phyloP scores from a whole-genome alignment of 2,888 invertebrate genomes.

The Stenurella melanura region DNA sequence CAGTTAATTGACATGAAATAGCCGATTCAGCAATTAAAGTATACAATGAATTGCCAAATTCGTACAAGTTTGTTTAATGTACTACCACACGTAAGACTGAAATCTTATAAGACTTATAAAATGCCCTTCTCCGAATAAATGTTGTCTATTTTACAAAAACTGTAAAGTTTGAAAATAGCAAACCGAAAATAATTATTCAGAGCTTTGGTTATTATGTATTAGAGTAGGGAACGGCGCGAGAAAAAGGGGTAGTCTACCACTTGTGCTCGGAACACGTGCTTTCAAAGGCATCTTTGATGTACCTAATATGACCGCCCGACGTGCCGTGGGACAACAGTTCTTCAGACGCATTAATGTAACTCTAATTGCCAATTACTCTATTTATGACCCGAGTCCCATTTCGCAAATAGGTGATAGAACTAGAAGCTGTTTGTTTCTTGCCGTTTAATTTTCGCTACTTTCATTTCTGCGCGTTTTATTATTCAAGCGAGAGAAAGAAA shows the following conservation, averaged over 20 bases:
- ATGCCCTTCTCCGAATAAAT: no score
- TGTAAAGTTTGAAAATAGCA: no score
- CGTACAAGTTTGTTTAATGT: no score
- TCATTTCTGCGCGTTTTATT: background rate
- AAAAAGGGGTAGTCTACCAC: background rate
- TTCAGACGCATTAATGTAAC: slow-evolving; percentile 39
- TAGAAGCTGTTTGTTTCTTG: background rate
- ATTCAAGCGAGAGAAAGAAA: background rate
- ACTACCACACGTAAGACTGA: no score
- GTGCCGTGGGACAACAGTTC: slow-evolving; percentile 46
- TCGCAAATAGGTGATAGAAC: background rate
- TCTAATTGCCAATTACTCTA: slow-evolving; percentile 60
- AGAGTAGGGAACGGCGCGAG: background rate
- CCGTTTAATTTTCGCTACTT: background rate
- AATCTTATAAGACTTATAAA: no score
- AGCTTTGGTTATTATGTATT: no score
- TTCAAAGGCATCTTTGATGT: slow-evolving; percentile 45
- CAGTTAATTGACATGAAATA: no score
- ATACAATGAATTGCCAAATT: no score
- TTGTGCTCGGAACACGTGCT: background rate
- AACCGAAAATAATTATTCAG: no score
- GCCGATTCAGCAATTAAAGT: no score
- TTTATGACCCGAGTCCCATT: slow-evolving; percentile 47
- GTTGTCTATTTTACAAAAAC: no score
- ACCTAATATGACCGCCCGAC: slow-evolving; percentile 31